Conservation (phyloP, 2,113 vertebrate species). For the Pagrus major region DNA sequence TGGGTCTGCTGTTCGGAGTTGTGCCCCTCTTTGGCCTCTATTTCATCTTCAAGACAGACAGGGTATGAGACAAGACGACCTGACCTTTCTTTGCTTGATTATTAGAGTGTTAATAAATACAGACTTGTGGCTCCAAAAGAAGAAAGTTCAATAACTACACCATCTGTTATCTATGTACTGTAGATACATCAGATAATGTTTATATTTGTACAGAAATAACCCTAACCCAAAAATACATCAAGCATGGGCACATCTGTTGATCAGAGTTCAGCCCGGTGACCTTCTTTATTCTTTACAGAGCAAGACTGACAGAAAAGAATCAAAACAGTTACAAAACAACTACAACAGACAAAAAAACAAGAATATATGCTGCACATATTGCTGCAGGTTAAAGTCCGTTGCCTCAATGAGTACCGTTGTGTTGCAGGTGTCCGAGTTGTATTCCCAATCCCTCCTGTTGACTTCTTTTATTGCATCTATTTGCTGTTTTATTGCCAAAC, state of each 20-base stretch:
- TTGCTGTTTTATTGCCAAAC: neutral
- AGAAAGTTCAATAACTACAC: neutral
- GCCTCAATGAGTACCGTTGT: neutral
- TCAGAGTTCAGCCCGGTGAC: no score
- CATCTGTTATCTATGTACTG: neutral
- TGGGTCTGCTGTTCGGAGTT: constrained; percentile 82
- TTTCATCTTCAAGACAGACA: constrained; percentile 83
- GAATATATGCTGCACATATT: neutral
- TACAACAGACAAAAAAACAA: neutral
- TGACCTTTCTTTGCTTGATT: neutral
- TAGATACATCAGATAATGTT: neutral
- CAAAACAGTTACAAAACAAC: neutral
- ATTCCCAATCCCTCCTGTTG: neutral
- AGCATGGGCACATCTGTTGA: neutral
- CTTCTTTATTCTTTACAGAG: neutral
- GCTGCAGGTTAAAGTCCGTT: neutral
- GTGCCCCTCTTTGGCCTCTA: constrained; percentile 85
- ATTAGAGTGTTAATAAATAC: neutral
- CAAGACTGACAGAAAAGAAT: neutral
- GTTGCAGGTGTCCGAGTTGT: neutral
- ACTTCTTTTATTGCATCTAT: neutral
- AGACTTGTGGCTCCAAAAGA: neutral
- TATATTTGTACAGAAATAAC: neutral
- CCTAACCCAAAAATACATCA: neutral
- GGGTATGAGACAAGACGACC: constrained; percentile 80